Evolutionary conservation across 2,888 invertebrate species (phyloP).

Genomic region (Eupithecia pulchellata): DNA sequence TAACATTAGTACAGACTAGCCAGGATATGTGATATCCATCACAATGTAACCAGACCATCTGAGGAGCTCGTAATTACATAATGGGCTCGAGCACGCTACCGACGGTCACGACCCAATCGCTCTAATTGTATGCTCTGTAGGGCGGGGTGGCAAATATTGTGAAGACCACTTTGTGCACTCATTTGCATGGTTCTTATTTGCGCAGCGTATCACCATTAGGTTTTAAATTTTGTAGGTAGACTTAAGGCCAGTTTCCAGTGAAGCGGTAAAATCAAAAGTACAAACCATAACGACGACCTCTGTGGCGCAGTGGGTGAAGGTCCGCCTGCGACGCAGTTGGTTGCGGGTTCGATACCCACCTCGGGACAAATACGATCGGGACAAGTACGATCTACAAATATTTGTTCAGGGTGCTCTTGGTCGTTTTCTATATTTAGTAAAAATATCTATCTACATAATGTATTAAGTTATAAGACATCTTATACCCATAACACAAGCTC

Average conservation of each 20-base stretch:
- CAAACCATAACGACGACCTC: too few relatives aligned
- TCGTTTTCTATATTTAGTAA: too few relatives aligned
- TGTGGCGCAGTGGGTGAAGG: too few relatives aligned
- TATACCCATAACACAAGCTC: too few relatives aligned
- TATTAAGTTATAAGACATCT: too few relatives aligned
- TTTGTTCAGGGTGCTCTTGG: too few relatives aligned
- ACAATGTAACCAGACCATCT: slow-evolving; percentile 27
- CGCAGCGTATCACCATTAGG: neutral
- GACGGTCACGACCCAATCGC: slow-evolving; percentile 25
- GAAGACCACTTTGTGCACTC: neutral
- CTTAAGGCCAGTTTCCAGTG: neutral
- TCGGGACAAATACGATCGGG: too few relatives aligned
- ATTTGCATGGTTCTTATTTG: slow-evolving; percentile 4
- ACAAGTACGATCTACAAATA: too few relatives aligned
- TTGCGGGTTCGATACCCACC: too few relatives aligned
- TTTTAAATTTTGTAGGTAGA: neutral
- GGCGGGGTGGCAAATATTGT: slow-evolving; percentile 15
- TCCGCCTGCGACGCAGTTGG: too few relatives aligned
- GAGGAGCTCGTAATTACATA: slow-evolving; percentile 26
- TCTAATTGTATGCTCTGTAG: slow-evolving; percentile 9
- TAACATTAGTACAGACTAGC: neutral
- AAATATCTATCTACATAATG: too few relatives aligned
- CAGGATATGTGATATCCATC: slow-evolving; percentile 35
- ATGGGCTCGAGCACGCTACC: slow-evolving; percentile 28
- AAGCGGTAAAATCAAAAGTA: too few relatives aligned